Evolutionary conservation across 2,888 invertebrate genomes (phyloP).

Genomic region (Gnatocerus cornutus): DNA sequence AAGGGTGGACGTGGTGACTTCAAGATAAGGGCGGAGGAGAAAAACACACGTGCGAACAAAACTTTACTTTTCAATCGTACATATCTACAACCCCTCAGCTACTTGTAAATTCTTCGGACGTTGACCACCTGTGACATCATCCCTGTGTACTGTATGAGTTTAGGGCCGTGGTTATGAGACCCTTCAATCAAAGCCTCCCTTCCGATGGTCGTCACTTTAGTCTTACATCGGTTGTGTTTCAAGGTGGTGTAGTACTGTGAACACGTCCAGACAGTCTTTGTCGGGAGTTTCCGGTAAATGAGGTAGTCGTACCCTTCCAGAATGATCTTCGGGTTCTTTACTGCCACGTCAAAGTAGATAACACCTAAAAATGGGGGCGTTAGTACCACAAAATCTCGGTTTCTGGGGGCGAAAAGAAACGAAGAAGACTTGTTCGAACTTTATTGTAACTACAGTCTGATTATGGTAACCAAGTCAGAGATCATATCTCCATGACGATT

Average conservation of each 20-base stretch:
- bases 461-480: slow-evolving; percentile 56
- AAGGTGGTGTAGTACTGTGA: slow-evolving; percentile 28
- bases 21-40: too few relatives aligned
- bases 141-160: slow-evolving; percentile 21
- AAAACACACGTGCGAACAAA: background rate
- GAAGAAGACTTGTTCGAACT: background rate
- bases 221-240: slow-evolving; percentile 35
- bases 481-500: slow-evolving; percentile 57
- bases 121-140: slow-evolving; percentile 27
- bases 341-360: slow-evolving; percentile 56
- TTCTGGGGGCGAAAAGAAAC: background rate
- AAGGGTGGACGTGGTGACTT: background rate
- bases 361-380: slow-evolving; percentile 53
- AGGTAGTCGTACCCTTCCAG: slow-evolving; percentile 57
- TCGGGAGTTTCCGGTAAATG: slow-evolving; percentile 40
- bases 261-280: slow-evolving; percentile 44
- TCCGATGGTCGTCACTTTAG: slow-evolving; percentile 54
- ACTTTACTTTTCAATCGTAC: too few relatives aligned
- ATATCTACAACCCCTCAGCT: background rate
- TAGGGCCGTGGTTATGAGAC: slow-evolving; percentile 48
- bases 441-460: slow-evolving; percentile 46
- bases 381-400: background rate
- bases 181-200: slow-evolving; percentile 45
- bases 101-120: background rate
- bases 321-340: slow-evolving; percentile 60